These are phyloP conservation scores for Microtus richardsoni DNA, from an alignment of 2,113 vertebrate species.

Conservation along the genomic window DNA sequence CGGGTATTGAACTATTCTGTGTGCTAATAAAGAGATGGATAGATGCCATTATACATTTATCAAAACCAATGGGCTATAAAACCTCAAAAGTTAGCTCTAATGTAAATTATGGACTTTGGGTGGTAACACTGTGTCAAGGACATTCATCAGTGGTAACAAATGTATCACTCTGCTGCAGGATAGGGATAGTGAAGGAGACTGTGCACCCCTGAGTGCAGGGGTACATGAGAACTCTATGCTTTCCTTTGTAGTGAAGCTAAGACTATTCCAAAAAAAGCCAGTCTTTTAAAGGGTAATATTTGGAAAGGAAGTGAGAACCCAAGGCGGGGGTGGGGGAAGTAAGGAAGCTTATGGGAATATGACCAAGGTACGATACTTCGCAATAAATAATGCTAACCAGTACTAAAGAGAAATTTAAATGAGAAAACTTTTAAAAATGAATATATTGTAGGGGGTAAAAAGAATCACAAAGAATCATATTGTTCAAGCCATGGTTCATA, in stretches of 20 bases:
- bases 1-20: not conserved
- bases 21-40: not conserved
- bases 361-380: not conserved
- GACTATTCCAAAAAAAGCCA: not conserved
- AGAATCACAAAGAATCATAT: not conserved
- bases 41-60: constrained; percentile 26
- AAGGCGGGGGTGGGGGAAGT: accelerated
- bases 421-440: not conserved
- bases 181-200: not conserved
- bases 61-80: not conserved
- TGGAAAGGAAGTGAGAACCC: not conserved
- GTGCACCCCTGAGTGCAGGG: not conserved
- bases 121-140: not conserved
- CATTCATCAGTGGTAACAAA: constrained; percentile 13
- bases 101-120: constrained; percentile 24
- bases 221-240: not conserved
- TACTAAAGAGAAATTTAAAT: not conserved
- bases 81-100: not conserved
- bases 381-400: not conserved
- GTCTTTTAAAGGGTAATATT: not conserved
- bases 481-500: not conserved
- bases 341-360: not conserved
- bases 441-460: no score
- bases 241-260: not conserved
- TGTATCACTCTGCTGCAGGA: not conserved